Evolutionary conservation across 2,113 vertebrate species (phyloP), one percentile per base, ranked within the genome.

Genomic region (Sorex fumeus): DNA sequence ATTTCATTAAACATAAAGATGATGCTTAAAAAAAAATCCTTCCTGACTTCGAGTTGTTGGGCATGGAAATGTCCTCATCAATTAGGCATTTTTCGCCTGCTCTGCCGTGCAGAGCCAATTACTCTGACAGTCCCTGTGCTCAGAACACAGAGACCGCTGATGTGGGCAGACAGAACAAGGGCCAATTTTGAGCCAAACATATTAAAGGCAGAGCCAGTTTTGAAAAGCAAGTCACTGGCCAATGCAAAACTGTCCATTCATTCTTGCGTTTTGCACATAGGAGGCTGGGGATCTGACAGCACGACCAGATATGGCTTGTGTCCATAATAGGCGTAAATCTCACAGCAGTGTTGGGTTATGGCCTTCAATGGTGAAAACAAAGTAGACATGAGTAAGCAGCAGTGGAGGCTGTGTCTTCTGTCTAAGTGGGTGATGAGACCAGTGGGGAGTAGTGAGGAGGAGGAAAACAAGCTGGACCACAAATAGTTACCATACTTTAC

Each of bases 1-100:
- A 5, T 97, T 96, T 90, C 85, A 90, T 94, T 95, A 93, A 94
- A 94, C 60, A 82, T 90, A 88, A 90, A 83, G 84, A 91, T 91
- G 87, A 94, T 93, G 72, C 77, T 86, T 25, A 47, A 83, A 94
- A 91, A 87, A 92, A 81, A 64, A 76, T 85, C 21, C 77, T 85
- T 27, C 77, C 76, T 84, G 45, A 79, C 79, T 85, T 87, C 23
- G 72, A 84, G 86, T 70, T 72, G 45, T 71, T 77, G 90, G 87
- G 76, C 88, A 77, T 83, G 12, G 23, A 90, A 93, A 86, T 86
- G 76, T 77, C 82, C 86, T 82, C 69, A 11, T 89, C 93, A 94
- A 60, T 94, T 80, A 80, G 77, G 28, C 70, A 36, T 57, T 25
- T 27, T 66, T 86, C 75, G 82, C 47, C 19, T 77, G 62, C 67